Conservation (phyloP, 2,797 vertebrate species). For the Mycteria americana region DNA sequence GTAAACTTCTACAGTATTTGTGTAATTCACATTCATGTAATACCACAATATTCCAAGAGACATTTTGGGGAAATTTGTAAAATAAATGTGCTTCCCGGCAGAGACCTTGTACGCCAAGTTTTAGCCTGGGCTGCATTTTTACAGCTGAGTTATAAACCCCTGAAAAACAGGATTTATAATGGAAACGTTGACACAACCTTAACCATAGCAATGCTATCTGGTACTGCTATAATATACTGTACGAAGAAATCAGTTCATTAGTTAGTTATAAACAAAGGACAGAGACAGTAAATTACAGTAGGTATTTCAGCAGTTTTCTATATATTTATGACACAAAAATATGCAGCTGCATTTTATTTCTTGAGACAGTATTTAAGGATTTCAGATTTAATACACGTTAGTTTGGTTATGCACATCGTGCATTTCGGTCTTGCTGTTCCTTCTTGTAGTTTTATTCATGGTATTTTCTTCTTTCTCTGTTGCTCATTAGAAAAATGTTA, state of each 20-base stretch:
- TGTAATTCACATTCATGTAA: background rate
- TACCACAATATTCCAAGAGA: background rate
- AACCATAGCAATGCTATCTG: conserved; percentile 45
- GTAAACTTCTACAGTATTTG: background rate
- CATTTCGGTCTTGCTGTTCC: conserved; percentile 52
- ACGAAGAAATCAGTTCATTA: conserved; percentile 74
- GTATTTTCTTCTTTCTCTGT: conserved; percentile 83
- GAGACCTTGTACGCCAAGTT: conserved; percentile 62
- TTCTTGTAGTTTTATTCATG: conserved; percentile 72
- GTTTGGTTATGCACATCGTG: conserved; percentile 56
- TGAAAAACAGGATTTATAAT: conserved; percentile 72
- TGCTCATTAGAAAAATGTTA: conserved; percentile 92
- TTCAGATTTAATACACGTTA: conserved; percentile 70
- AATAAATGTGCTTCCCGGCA: conserved; percentile 53
- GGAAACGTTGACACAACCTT: conserved; percentile 61
- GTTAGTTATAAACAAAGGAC: conserved; percentile 79
- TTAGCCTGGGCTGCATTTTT: conserved; percentile 71
- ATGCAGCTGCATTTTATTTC: conserved; percentile 72
- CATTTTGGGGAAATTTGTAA: background rate
- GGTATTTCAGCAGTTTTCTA: conserved; percentile 71
- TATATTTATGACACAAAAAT: conserved; percentile 72
- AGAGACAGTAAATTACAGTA: conserved; percentile 75
- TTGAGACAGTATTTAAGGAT: conserved; percentile 72
- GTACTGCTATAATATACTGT: conserved; percentile 69
- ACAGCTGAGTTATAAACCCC: conserved; percentile 72